Conservation (phyloP, 2,113 vertebrate genomes). For the Micromys minutus region DNA sequence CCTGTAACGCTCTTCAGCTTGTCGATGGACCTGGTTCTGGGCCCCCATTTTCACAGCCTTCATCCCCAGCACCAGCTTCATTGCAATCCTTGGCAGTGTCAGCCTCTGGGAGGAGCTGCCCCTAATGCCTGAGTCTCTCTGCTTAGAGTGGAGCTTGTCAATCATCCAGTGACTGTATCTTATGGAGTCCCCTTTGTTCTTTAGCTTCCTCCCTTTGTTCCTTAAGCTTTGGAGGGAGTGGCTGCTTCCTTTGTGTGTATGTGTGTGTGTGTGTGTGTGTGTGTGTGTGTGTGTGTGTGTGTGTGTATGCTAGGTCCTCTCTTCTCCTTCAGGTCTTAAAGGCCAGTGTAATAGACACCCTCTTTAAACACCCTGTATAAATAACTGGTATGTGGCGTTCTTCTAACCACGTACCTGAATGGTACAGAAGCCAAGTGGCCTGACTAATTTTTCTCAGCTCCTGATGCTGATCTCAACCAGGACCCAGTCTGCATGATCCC, state of each 20-base stretch:
- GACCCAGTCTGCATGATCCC: neutral
- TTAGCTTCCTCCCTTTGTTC: neutral
- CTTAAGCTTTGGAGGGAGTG: neutral
- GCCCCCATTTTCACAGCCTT: neutral
- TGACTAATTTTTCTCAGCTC: neutral
- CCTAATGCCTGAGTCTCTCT: neutral
- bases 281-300: neutral
- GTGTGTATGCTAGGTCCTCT: neutral
- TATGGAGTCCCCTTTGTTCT: neutral
- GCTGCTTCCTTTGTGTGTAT: neutral
- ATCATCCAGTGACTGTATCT: neutral
- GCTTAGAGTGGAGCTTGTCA: neutral
- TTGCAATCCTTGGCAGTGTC: neutral
- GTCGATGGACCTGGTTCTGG: neutral
- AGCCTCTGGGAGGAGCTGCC: neutral
- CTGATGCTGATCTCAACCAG: neutral
- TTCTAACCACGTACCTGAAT: neutral
- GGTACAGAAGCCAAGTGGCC: neutral
- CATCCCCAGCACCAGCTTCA: neutral
- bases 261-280: neutral
- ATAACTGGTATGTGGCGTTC: neutral
- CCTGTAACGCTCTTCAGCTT: neutral
- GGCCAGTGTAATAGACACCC: neutral
- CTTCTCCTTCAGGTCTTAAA: neutral
- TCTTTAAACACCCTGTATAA: constrained; percentile 1